Evolutionary conservation across 2,888 invertebrate genomes (phyloP), one percentile per base, ranked within the genome.

Genomic region (Microctonus brassicae): DNA sequence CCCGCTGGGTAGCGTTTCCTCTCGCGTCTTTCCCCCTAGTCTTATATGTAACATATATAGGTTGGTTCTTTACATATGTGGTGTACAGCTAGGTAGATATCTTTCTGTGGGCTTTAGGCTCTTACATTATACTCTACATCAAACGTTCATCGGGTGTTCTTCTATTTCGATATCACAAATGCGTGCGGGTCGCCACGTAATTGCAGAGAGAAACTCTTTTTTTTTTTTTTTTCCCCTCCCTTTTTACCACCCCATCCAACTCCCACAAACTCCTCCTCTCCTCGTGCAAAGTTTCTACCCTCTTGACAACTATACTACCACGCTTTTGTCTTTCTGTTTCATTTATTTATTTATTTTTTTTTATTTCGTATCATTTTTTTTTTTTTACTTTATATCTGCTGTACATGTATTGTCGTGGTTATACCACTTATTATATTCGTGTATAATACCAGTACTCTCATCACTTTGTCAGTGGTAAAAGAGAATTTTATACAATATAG

Each of bases 151-250:
- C 61, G 20, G 61, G 57, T 20, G 34, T 67, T 29, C 39, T 63
- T 73, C 62, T 69, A 69, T 58, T 63, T 67, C 61, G 72, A 70
- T 72, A 57, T 72, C 47, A 29, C 70, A 42, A 60, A 17, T 33
- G 65, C 60, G 29, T 64, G 62, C 76, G 72, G 70, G 70, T 74
- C 73, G 74, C 73, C 75, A 73, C 76, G 75, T 79, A 79, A 79
- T 81, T 80, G 78, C 76, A 78, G 76, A 74, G 78, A 70, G 69
- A 65, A 72, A 75, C 58, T 70, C 53, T 52, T 75, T 65, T 64
- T 52, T 62, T 68, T 65, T 62, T n/a, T n/a, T n/a, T n/a, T 55
- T 55, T 29, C 29, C 29, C 47, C 58, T 29, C 29, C 29, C 29
- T 29, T 5, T 29, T 47, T 47, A 17, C 47, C 6, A 47, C 47